Percentiles rank a stretch among this genome's conserved stretches.
These are phyloP conservation scores for Nomada goodeniana DNA, from an alignment of 2,888 invertebrate species.

Conservation along the genomic window DNA sequence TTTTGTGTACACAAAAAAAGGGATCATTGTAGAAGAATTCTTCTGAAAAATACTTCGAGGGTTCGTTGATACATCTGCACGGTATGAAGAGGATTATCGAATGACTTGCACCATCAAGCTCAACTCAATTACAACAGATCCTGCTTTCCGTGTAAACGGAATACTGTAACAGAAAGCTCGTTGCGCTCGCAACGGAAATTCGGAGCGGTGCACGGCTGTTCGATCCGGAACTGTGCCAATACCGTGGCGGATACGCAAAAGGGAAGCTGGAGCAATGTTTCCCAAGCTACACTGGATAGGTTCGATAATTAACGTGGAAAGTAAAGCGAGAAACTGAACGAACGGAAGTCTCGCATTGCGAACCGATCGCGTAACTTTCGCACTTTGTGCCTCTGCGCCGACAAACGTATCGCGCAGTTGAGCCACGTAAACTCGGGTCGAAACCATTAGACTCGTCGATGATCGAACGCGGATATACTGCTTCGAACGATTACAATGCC, in stretches of 20 bases:
- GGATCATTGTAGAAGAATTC: no score
- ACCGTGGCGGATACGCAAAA: not conserved
- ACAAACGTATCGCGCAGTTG: not conserved
- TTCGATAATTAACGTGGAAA: slow-evolving; percentile 23
- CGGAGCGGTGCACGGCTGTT: not conserved
- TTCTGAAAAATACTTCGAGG: no score
- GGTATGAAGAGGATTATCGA: no score
- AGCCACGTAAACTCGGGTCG: slow-evolving; percentile 37
- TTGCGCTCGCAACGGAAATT: not conserved
- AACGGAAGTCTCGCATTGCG: not conserved
- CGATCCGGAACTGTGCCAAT: not conserved
- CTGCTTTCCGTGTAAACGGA: no score
- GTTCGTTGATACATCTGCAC: no score
- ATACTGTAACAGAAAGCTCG: no score
- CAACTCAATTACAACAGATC: no score
- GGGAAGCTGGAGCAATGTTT: slow-evolving; percentile 18
- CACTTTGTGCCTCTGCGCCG: not conserved
- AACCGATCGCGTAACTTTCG: slow-evolving; percentile 13
- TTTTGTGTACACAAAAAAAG: no score
- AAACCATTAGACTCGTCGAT: slow-evolving; percentile 28
- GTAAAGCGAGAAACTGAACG: slow-evolving; percentile 6
- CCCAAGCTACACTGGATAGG: not conserved
- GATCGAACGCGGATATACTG: slow-evolving; percentile 39
- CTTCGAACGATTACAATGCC: slow-evolving; percentile 25
- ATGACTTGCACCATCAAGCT: no score